Percentiles rank a stretch among this genome's conserved stretches.
phyloP scores from a whole-genome alignment of 1,140 invertebrate species.

The Rhyzopertha dominica region DNA sequence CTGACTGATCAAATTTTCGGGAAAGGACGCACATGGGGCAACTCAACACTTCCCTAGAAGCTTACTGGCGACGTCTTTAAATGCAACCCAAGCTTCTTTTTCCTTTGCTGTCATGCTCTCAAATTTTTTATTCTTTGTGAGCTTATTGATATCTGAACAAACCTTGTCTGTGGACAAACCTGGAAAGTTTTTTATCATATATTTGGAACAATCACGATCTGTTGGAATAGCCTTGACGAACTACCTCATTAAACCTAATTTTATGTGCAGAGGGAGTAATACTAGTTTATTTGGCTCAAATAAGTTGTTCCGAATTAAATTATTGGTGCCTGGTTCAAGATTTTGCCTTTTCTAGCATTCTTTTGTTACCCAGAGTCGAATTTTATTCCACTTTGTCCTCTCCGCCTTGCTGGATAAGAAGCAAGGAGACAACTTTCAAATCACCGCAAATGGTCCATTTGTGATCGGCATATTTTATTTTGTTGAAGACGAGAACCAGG shows the following conservation, averaged over 20 bases:
- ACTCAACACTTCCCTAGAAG: slow-evolving; percentile 14
- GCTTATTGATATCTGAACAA: slow-evolving; percentile 24
- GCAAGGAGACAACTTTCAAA: slow-evolving; percentile 39
- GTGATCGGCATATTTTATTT: slow-evolving; percentile 22
- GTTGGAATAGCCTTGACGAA: slow-evolving; percentile 36
- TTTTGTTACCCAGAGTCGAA: slow-evolving; percentile 36
- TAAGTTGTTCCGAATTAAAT: slow-evolving; percentile 2
- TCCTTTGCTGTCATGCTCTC: slow-evolving; percentile 17
- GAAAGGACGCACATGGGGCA: slow-evolving; percentile 18
- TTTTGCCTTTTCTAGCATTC: slow-evolving; percentile 24
- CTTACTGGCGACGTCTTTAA: slow-evolving; percentile 10
- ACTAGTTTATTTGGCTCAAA: slow-evolving; percentile 3
- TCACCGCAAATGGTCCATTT: slow-evolving; percentile 37
- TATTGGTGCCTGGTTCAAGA: slow-evolving; percentile 2
- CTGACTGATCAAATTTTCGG: slow-evolving; percentile 15
- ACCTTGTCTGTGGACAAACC: slow-evolving; percentile 29
- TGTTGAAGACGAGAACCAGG: background rate
- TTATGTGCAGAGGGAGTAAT: slow-evolving; percentile 36
- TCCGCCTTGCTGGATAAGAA: slow-evolving; percentile 39
- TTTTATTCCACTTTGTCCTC: slow-evolving; percentile 41
- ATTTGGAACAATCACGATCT: slow-evolving; percentile 31
- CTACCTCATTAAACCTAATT: slow-evolving; percentile 38
- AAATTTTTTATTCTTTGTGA: slow-evolving; percentile 25
- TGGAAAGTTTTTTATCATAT: slow-evolving; percentile 31
- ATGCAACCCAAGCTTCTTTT: slow-evolving; percentile 9